Evolutionary conservation across 2,797 vertebrate species (phyloP).

Genomic region (Falco peregrinus): DNA sequence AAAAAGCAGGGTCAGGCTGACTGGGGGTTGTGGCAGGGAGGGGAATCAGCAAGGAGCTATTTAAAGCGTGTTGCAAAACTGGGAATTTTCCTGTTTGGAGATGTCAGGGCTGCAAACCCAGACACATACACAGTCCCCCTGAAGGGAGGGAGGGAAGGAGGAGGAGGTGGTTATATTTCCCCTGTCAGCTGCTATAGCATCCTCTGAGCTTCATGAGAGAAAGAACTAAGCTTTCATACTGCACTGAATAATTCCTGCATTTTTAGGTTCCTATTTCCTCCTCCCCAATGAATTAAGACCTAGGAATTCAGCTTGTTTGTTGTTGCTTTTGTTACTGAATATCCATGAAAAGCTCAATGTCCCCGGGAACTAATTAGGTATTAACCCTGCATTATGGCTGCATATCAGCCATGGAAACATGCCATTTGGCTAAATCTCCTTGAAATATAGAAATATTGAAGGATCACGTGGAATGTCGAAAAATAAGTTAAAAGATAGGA

Average conservation of each 20-base stretch:
- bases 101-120: slow-evolving; percentile 46
- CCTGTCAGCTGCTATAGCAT: slow-evolving; percentile 64
- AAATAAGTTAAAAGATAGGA: not conserved
- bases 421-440: slow-evolving; percentile 59
- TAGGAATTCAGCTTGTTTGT: slow-evolving; percentile 63
- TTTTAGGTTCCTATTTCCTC: slow-evolving; percentile 51
- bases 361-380: slow-evolving; percentile 72
- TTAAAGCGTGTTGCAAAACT: slow-evolving; percentile 17
- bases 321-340: slow-evolving; percentile 74
- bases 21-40: not conserved
- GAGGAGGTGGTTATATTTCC: slow-evolving; percentile 36
- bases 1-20: not conserved
- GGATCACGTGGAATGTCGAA: slow-evolving; percentile 40
- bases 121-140: not conserved
- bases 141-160: not conserved
- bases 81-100: slow-evolving; percentile 50
- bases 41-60: not conserved
- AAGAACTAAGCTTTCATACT: not conserved
- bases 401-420: slow-evolving; percentile 55
- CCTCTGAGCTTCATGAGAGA: slow-evolving; percentile 43
- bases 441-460: slow-evolving; percentile 64
- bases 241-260: not conserved
- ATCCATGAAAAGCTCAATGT: slow-evolving; percentile 76
- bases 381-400: slow-evolving; percentile 75
- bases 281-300: slow-evolving; percentile 27